Base-by-base conservation (phyloP, 1,140 invertebrate genomes). In the Conus ventricosus region DNA sequence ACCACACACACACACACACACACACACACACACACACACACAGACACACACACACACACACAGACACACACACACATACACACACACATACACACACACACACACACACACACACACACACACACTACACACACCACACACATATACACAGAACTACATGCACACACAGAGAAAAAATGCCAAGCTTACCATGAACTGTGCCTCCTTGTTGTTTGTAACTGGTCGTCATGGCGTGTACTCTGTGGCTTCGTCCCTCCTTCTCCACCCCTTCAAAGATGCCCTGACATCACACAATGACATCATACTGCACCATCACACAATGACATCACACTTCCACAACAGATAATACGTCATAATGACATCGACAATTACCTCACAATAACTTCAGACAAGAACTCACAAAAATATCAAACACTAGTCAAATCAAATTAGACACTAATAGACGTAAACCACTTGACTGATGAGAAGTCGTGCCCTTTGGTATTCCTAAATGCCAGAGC, bases 161-260 rank as follows among this genome's bases (percentile, higher is more conserved):
- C 67, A 75, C 67, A 20, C 94, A 86, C 96, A 95, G 91, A 95
- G 5, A 27, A 4, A 76, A 20, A 20, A 54, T 71, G 11, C 17
- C 39, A 27, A 10, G 53, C 63, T 57, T 63, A 89, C 80, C 86
- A 23, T 80, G 17, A 0, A 82, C 67, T 25, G 53, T 76, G 27
- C 87, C 86, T 54, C 96, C 2, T 96, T 96, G 57, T 85, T 94
- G 96, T 91, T 97, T 97, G 92, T 96, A 97, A 57, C 96, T 96
- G 91, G 97, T 96, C 5, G 96, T 96, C 94, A 98, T 96, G 94
- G 96, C 96, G 93, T 98, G 97, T 87, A 96, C 95, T 99, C 98
- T 55, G 97, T 96, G 93, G 98, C 98, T 95, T 98, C 98, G 94
- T 98, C 97, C 97, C 84, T 98, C 97, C 85, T 98, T 97, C 90